Conservation (phyloP, 2,797 vertebrate genomes). For the Spinus pinus region DNA sequence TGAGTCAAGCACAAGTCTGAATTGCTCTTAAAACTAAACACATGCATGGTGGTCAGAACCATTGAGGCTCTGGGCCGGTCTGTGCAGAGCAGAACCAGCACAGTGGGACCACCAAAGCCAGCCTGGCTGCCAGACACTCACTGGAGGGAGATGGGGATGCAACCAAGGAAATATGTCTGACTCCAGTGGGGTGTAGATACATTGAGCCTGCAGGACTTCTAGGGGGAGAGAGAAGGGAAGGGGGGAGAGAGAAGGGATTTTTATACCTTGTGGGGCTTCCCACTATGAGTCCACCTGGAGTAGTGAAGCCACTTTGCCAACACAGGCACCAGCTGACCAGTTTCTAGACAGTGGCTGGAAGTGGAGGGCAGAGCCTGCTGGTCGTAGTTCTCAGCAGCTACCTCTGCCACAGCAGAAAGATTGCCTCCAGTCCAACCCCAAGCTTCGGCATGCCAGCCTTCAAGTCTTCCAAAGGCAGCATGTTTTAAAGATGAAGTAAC, state of each 20-base stretch:
- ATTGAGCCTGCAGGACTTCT: background rate
- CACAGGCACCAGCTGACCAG: background rate
- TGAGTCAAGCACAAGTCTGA: background rate
- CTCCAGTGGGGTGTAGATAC: background rate
- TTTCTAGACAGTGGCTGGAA: background rate
- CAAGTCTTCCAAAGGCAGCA: background rate
- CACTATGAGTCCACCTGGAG: background rate
- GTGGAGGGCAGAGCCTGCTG: background rate
- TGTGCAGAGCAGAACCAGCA: background rate
- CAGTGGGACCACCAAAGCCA: background rate
- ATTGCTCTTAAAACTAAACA: background rate
- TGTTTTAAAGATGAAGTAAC: background rate
- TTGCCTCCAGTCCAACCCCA: background rate
- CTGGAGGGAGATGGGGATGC: background rate
- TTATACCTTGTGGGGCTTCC: background rate
- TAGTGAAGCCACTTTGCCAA: background rate
- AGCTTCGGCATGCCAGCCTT: background rate
- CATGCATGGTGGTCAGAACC: accelerated
- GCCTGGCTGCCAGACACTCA: background rate
- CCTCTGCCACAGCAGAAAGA: background rate
- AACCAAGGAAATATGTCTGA: background rate
- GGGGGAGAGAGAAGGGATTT: background rate
- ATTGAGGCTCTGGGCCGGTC: background rate
- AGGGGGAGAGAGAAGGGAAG: background rate
- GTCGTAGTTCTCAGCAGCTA: background rate